These are phyloP conservation scores for Lytechinus pictus DNA, from an alignment of 35 echinoderm and acorn worm species.

Conservation along the genomic window DNA sequence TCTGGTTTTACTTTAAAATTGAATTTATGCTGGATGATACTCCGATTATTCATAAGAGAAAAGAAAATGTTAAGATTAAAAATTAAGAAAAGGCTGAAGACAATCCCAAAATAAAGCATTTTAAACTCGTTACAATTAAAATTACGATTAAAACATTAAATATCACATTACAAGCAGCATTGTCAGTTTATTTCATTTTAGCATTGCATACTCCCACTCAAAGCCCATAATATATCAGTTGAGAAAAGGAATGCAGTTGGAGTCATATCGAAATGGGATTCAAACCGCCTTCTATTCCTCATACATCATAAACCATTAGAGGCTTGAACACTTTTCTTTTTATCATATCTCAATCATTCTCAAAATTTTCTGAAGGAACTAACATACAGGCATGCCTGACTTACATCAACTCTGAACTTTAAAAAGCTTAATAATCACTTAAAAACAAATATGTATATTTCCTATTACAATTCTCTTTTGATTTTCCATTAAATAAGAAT, in stretches of 20 bases:
- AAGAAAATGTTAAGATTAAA: not conserved
- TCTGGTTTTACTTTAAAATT: not conserved
- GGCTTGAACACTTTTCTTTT: not conserved
- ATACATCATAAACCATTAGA: not conserved
- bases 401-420: too few species aligned
- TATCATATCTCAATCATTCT: not conserved
- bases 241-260: too few species aligned
- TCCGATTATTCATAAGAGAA: not conserved
- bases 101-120: not conserved
- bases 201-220: not conserved
- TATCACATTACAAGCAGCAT: not conserved
- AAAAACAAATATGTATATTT: not conserved
- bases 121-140: not conserved
- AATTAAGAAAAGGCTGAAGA: not conserved
- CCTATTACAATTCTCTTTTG: not conserved
- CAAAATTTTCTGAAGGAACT: not conserved
- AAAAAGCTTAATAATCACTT: not conserved
- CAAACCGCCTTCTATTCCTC: too few species aligned
- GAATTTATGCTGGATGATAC: not conserved
- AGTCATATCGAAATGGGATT: too few species aligned
- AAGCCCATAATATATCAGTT: not conserved
- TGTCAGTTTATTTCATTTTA: conserved; percentile 5
- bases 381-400: not conserved
- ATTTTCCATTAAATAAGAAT: not conserved
- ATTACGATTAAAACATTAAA: not conserved